Evolutionary conservation across 2,113 vertebrate genomes (phyloP), one percentile per base, ranked within the genome.

Genomic region (Tangachromis dhanisi): DNA sequence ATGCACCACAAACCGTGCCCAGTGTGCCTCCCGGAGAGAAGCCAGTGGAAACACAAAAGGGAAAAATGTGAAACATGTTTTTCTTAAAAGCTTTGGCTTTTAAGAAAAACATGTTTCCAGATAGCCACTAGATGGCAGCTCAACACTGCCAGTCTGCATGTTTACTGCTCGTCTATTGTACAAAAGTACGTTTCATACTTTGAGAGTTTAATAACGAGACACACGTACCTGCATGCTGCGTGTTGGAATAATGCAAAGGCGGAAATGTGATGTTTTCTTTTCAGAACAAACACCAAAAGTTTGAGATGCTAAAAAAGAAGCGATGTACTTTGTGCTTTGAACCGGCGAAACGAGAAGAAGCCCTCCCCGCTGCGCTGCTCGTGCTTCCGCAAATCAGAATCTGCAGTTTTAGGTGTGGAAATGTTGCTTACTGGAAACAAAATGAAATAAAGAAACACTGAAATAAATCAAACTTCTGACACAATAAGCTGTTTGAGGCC

Each of bases 291-390:
- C 71, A 49, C 42, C 4, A 31, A 78, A 8, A 1, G 16, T 1
- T 73, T 6, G 6, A 76, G 71, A 76, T 29, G 5, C 14, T 47
- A 8, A 47, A 47, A 8, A 7, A 8, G 14, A 73, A n/a, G 42
- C 7, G 3, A 49, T 31, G 63, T 8, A 5, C 2, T 40, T 40
- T 68, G 17, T 21, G 31, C 33, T 68, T 21, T 35, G 42, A 76
- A 49, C 8, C 1, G 14, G 68, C 1, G 24, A 49, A 29, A 29
- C 3, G 9, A 29, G 26, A 47, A 49, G 71, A 49, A 76, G 0
- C 1, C 42, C 26, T 49, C 42, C 71, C 24, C 2, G 24, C 71
- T 19, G 40, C 1, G 0, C 68, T 19, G 42, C 42, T 29, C 14
- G 24, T 29, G 71, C 26, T 47, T 76, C 40, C 29, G 24, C 40